Evolutionary conservation across 2,888 invertebrate genomes (phyloP).

Genomic region (Hedya salicella): DNA sequence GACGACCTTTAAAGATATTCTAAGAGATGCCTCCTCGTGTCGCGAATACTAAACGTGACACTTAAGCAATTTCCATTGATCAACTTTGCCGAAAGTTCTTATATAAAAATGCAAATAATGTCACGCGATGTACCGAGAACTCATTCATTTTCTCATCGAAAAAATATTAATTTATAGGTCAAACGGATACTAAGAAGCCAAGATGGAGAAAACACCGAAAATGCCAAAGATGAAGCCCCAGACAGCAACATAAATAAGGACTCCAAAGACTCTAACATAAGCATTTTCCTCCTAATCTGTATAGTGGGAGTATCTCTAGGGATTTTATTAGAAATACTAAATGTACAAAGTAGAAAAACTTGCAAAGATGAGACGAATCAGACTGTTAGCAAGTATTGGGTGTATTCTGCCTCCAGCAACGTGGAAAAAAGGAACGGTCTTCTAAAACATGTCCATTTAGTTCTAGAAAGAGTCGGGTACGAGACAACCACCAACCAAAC

Average conservation of each 20-base stretch:
- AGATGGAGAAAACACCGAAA: slow-evolving; percentile 47
- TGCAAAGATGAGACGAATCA: slow-evolving; percentile 47
- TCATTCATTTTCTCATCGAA: slow-evolving; percentile 8
- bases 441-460: slow-evolving; percentile 91
- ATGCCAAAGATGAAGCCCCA: slow-evolving; percentile 39
- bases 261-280: slow-evolving; percentile 55
- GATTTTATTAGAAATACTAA: slow-evolving; percentile 66
- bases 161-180: slow-evolving; percentile 37
- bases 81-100: slow-evolving; percentile 18
- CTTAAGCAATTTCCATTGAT: slow-evolving; percentile 31
- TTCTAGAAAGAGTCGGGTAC: slow-evolving; percentile 91
- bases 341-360: slow-evolving; percentile 58
- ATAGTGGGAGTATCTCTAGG: slow-evolving; percentile 68
- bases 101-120: slow-evolving; percentile 29
- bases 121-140: slow-evolving; percentile 9
- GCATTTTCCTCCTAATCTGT: slow-evolving; percentile 68
- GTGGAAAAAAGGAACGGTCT: slow-evolving; percentile 87
- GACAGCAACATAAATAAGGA: slow-evolving; percentile 38
- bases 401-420: slow-evolving; percentile 82
- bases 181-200: slow-evolving; percentile 44
- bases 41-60: slow-evolving; percentile 27
- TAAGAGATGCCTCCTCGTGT: neutral
- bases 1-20: neutral
- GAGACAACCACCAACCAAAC: slow-evolving; percentile 80
- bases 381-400: slow-evolving; percentile 79